A percentile compares a stretch with the other conserved stretches of the same genome.
These are phyloP conservation scores for Drosophila saltans DNA, from an alignment of 1,140 invertebrate species.

Conservation along the genomic window DNA sequence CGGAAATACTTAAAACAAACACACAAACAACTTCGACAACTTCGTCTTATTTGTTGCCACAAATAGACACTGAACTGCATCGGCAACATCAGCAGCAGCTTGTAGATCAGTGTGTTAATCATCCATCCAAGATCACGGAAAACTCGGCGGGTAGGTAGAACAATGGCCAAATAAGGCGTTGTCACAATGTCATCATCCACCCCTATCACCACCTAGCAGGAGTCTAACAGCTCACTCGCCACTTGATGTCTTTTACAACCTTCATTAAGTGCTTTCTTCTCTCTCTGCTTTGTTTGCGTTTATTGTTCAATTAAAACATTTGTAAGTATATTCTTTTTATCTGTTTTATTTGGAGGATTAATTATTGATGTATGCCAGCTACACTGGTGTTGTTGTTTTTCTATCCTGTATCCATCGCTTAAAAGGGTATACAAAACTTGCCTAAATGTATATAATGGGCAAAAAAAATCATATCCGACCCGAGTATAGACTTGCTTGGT, in stretches of 20 bases:
- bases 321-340: constrained; percentile 1
- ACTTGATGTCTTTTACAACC: too few relatives aligned
- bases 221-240: too few relatives aligned
- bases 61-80: constrained; percentile 11
- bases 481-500: too few relatives aligned
- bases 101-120: constrained; percentile 48
- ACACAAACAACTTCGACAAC: constrained; percentile 22
- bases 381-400: background rate
- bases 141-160: constrained; percentile 45
- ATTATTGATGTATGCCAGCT: constrained; percentile 65
- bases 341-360: background rate
- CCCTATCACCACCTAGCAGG: too few relatives aligned
- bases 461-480: too few relatives aligned
- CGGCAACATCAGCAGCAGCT: constrained; percentile 28
- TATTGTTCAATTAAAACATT: constrained; percentile 51
- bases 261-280: too few relatives aligned
- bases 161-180: background rate
- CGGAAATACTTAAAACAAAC: background rate
- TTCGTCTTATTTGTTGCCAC: constrained; percentile 56
- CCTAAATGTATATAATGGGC: too few relatives aligned
- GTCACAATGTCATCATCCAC: too few relatives aligned
- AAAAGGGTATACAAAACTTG: too few relatives aligned
- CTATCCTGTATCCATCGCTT: too few relatives aligned
- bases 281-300: constrained; percentile 13
- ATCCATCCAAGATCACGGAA: constrained; percentile 20